These are phyloP conservation scores for Bombyx mori DNA, from an alignment of 1,140 invertebrate species.

Conservation along the genomic window DNA sequence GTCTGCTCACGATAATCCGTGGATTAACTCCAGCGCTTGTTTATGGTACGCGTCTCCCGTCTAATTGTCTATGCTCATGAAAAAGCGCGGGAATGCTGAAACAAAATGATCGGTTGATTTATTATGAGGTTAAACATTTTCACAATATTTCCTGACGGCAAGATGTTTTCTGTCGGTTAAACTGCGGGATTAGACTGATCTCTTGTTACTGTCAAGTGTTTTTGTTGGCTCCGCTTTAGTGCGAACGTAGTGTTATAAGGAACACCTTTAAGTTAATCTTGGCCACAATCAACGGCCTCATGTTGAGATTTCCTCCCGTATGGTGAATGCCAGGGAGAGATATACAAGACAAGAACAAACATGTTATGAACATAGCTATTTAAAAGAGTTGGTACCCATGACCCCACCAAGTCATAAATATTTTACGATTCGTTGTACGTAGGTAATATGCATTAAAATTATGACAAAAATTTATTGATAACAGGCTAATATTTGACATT, in stretches of 20 bases:
- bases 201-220: conserved; percentile 39
- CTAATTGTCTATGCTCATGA: conserved; percentile 54
- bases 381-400: too few relatives aligned
- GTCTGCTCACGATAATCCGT: conserved; percentile 47
- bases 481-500: too few relatives aligned
- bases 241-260: neutral
- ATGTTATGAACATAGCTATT: too few relatives aligned
- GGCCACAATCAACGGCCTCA: too few relatives aligned
- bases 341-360: too few relatives aligned
- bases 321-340: too few relatives aligned
- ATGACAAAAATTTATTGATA: too few relatives aligned
- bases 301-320: too few relatives aligned
- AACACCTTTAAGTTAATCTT: too few relatives aligned
- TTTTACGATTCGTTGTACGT: too few relatives aligned
- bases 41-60: conserved; percentile 42
- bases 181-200: conserved; percentile 38
- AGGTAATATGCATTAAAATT: too few relatives aligned
- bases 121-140: conserved; percentile 41
- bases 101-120: conserved; percentile 51
- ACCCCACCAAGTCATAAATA: too few relatives aligned
- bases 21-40: conserved; percentile 49
- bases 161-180: conserved; percentile 63
- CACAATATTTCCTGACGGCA: conserved; percentile 55
- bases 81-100: conserved; percentile 36
- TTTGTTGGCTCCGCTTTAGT: conserved; percentile 39